These are phyloP conservation scores for Vireo altiloquus DNA, from an alignment of 2,113 vertebrate species.

Conservation along the genomic window DNA sequence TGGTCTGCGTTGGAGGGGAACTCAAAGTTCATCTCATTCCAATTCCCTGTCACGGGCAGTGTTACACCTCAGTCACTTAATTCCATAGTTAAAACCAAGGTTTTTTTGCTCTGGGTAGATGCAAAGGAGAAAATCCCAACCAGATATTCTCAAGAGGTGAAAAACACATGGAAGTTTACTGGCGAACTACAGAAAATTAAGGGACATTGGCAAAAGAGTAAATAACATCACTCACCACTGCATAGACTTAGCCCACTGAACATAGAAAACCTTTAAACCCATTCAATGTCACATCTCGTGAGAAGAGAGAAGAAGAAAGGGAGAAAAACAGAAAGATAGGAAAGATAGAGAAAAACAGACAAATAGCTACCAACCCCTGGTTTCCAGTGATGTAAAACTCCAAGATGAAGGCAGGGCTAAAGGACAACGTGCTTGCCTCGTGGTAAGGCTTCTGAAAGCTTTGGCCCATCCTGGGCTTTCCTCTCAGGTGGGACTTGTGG, in stretches of 20 bases:
- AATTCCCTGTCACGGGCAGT: not conserved
- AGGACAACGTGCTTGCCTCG: fast-evolving
- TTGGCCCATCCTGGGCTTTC: not conserved
- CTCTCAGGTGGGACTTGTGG: not conserved
- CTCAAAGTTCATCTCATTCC: not conserved
- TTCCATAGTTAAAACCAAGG: not conserved
- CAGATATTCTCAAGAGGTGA: not conserved
- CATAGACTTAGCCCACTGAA: not conserved
- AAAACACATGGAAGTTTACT: not conserved
- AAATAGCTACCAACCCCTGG: not conserved
- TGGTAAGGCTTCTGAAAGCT: not conserved
- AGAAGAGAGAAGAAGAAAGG: not conserved
- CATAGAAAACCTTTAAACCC: not conserved
- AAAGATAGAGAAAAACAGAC: not conserved
- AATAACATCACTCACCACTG: not conserved
- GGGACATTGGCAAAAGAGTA: not conserved
- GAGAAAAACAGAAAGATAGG: not conserved
- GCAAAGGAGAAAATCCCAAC: not conserved
- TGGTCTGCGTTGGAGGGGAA: not conserved
- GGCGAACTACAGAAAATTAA: not conserved
- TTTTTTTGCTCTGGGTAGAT: not conserved
- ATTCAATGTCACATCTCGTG: fast-evolving
- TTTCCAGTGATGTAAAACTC: not conserved
- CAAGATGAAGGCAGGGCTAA: not conserved
- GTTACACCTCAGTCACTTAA: not conserved